Conservation (phyloP, 2,797 vertebrate species). For the Mormyrops attenuatus region DNA sequence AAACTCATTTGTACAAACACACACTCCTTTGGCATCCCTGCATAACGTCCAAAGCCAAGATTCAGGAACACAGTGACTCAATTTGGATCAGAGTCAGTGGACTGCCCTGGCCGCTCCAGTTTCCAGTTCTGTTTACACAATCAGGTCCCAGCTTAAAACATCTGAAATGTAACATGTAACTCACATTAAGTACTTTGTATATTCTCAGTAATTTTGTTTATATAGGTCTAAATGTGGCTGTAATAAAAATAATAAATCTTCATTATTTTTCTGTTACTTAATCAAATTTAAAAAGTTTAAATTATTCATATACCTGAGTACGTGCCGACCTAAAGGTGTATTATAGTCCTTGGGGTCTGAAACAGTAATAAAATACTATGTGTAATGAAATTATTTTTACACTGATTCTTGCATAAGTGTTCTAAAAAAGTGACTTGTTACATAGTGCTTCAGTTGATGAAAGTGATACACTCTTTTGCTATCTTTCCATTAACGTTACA, state of each 20-base stretch:
- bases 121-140: neutral
- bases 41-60: neutral
- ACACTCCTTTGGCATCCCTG: neutral
- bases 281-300: neutral
- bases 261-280: neutral
- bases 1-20: neutral
- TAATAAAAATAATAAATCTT: neutral
- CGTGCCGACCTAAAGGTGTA: neutral
- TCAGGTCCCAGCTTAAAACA: neutral
- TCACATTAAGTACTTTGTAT: neutral
- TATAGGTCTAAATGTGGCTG: neutral
- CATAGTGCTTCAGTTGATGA: neutral
- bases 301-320: conserved; percentile 4
- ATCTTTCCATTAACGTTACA: neutral
- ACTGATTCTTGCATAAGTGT: neutral
- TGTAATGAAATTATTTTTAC: neutral
- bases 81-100: neutral
- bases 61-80: neutral
- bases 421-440: neutral
- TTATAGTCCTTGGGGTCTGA: neutral
- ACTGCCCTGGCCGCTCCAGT: neutral
- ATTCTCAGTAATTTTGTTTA: neutral
- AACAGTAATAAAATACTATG: neutral
- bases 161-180: neutral
- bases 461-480: neutral